These are phyloP conservation scores for Centropyge bicolor DNA, from an alignment of 2,797 vertebrate species.

Conservation along the genomic window DNA sequence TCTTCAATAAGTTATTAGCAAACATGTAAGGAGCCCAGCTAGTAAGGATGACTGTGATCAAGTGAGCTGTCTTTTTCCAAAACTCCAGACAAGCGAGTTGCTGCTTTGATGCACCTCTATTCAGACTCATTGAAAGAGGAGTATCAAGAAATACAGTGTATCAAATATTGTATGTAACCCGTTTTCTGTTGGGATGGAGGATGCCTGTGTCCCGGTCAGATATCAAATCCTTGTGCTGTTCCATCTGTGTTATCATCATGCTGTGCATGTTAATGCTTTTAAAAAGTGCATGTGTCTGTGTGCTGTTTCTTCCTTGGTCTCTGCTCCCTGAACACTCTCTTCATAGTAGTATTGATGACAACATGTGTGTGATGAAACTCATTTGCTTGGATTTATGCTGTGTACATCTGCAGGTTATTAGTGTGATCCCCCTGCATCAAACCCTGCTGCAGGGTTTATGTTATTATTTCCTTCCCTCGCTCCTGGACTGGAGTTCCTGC, in stretches of 20 bases:
- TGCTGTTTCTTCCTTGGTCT: not conserved
- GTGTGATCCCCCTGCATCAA: conserved; percentile 40
- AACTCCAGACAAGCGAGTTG: no score
- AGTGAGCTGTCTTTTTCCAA: no score
- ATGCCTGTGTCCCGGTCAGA: conserved; percentile 20
- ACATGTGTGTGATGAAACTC: conserved; percentile 22
- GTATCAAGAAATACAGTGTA: not conserved
- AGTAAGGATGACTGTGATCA: no score
- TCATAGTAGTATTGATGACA: conserved; percentile 17
- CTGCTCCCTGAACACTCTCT: conserved; percentile 15
- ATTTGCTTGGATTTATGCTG: conserved; percentile 37
- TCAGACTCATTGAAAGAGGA: conserved; percentile 13
- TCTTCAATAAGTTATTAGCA: no score
- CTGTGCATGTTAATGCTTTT: conserved; percentile 14
- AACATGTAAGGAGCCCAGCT: no score
- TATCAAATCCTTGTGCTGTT: conserved; percentile 16
- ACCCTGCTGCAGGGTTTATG: conserved; percentile 59
- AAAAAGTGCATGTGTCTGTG: conserved; percentile 28
- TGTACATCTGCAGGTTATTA: conserved; percentile 65
- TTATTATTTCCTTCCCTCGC: conserved; percentile 29
- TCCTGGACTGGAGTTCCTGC: conserved; percentile 15
- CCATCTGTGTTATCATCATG: not conserved
- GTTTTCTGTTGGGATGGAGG: not conserved
- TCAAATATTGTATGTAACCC: not conserved
- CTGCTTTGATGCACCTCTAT: no score